Evolutionary conservation across 2,797 vertebrate genomes (phyloP).

Genomic region (Falco concolor): DNA sequence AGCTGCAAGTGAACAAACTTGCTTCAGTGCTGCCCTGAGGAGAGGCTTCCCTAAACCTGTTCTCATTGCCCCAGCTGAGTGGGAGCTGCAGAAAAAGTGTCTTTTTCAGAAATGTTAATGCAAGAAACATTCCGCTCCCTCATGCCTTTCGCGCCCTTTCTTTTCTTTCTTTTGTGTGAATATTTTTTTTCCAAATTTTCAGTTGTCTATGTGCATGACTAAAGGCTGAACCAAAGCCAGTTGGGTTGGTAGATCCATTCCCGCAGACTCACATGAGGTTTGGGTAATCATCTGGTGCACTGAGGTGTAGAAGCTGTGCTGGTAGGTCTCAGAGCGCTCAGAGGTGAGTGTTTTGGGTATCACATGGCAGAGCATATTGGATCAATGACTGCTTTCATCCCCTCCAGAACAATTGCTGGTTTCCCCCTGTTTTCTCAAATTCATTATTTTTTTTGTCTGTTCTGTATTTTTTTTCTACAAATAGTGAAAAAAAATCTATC

Average conservation of each 20-base stretch:
- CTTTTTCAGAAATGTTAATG: background rate
- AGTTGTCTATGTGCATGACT: background rate
- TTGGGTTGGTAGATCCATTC: background rate
- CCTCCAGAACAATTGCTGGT: background rate
- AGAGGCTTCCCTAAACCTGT: background rate
- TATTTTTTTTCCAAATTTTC: background rate
- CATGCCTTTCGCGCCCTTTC: fast-evolving
- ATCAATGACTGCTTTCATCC: background rate
- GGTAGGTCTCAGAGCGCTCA: background rate
- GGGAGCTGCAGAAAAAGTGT: background rate
- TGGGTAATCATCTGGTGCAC: background rate
- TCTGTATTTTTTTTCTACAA: background rate
- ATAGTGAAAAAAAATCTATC: background rate
- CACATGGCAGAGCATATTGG: background rate
- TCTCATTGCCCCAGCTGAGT: background rate
- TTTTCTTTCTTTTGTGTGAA: background rate
- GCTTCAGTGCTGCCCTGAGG: fast-evolving
- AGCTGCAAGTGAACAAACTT: background rate
- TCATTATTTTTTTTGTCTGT: background rate
- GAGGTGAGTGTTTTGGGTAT: background rate
- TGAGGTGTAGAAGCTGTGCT: fast-evolving
- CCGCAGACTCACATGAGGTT: background rate
- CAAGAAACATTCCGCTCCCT: background rate
- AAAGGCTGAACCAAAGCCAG: background rate
- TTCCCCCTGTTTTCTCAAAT: background rate